These are phyloP conservation scores for Trichopoda pennipes DNA, from an alignment of 2,888 invertebrate species.

Conservation along the genomic window DNA sequence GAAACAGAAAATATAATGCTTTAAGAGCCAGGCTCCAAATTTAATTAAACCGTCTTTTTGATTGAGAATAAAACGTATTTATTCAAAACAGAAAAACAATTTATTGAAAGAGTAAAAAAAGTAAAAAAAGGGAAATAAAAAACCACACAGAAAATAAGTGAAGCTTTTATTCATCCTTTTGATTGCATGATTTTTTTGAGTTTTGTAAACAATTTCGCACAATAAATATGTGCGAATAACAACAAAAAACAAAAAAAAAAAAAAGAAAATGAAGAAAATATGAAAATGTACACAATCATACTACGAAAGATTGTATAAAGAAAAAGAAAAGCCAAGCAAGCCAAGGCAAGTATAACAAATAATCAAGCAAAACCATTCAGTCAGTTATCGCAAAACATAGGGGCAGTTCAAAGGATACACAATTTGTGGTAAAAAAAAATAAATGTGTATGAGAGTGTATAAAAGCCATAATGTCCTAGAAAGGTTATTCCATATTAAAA, in stretches of 20 bases:
- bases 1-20: conserved; percentile 52
- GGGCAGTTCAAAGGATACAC: conserved; percentile 49
- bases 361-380: conserved; percentile 15
- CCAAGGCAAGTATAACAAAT: conserved; percentile 16
- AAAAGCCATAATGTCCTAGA: conserved; percentile 40
- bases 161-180: conserved; percentile 58
- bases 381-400: conserved; percentile 4
- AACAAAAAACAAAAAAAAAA: not conserved
- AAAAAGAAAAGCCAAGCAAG: conserved; percentile 40
- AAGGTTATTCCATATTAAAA: conserved; percentile 25
- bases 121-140: conserved; percentile 23
- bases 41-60: conserved; percentile 62
- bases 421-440: conserved; percentile 28
- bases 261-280: not conserved
- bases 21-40: conserved; percentile 60
- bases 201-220: conserved; percentile 68
- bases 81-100: conserved; percentile 51
- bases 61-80: conserved; percentile 54
- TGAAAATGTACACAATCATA: not conserved
- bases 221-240: conserved; percentile 61
- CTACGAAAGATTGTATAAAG: conserved; percentile 15
- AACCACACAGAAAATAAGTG: conserved; percentile 34
- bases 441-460: not conserved
- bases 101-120: conserved; percentile 10
- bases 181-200: conserved; percentile 64